Percentiles rank a stretch among this genome's conserved stretches.
Evolutionary conservation across 1,140 invertebrate species (phyloP).

Genomic region (Propsilocerus akamusi): DNA sequence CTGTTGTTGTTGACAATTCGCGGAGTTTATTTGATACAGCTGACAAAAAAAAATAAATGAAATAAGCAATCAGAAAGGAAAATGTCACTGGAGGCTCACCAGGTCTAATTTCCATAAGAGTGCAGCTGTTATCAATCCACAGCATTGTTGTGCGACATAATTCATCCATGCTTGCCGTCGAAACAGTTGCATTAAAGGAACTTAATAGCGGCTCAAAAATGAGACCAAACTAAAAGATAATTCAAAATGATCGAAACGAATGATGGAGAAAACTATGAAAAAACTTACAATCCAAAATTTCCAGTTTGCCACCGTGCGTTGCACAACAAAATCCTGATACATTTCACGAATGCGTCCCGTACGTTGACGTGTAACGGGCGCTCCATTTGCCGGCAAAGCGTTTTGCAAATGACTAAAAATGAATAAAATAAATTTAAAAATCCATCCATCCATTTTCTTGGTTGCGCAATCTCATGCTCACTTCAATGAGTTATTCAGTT

Average conservation of each 20-base stretch:
- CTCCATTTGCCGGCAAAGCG: conserved; percentile 86
- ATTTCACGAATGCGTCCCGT: conserved; percentile 88
- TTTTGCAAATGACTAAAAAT: conserved; percentile 69
- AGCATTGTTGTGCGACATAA: conserved; percentile 75
- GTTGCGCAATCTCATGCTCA: conserved; percentile 22
- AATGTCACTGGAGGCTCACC: conserved; percentile 33
- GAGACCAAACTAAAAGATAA: conserved; percentile 59
- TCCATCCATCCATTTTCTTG: conserved; percentile 1
- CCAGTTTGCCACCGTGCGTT: conserved; percentile 79
- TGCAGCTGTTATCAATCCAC: conserved; percentile 94
- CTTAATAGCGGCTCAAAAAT: conserved; percentile 72
- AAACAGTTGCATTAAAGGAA: conserved; percentile 79
- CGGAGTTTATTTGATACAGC: conserved; percentile 83
- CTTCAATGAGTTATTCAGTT: conserved; percentile 79
- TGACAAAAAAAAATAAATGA: conserved; percentile 26
- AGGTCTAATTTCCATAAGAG: conserved; percentile 77
- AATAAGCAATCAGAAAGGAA: neutral
- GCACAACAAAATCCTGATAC: conserved; percentile 81
- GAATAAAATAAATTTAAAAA: conserved; percentile 11
- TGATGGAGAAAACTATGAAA: conserved; percentile 17
- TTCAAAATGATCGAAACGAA: conserved; percentile 5
- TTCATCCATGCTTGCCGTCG: conserved; percentile 78
- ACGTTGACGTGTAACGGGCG: conserved; percentile 73
- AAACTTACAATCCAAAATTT: conserved; percentile 95
- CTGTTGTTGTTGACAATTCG: conserved; percentile 78